Evolutionary conservation across 2,888 invertebrate genomes (phyloP), one percentile per base, ranked within the genome.

Genomic region (Carpatolechia fugitivella): DNA sequence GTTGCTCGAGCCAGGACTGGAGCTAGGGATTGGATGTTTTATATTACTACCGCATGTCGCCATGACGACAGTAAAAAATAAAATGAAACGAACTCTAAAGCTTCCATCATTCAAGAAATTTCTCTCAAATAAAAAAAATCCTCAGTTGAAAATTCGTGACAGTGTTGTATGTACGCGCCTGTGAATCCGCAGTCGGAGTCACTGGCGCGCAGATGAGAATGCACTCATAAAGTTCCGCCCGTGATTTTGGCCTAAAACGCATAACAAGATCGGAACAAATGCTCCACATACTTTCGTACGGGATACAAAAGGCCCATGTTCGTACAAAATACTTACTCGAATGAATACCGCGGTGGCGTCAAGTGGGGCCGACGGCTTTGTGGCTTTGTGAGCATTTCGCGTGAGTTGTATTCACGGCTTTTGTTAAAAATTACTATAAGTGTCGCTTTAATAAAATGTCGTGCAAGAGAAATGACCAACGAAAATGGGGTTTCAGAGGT

Each of bases 151-250:
- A 44, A n/a, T n/a, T 24, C 6, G 6, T 24, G 20, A 8, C 41
- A 20, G 7, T 41, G 11, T 13, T 44, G 6, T 4, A 4, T 24
- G 3, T 41, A 36, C 50, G 36, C 11, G 36, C 36, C 50, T 38
- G 36, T 18, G 36, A 8, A 10, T 57, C 59, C 52, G 58, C 62
- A 60, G 58, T 65, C 69, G 68, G 69, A 71, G 66, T 61, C 66
- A 70, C 69, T 70, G 70, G 69, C 70, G 68, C 66, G 68, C 67
- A 74, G 77, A 75, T 74, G 74, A 76, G 78, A 82, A 84, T 82
- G 82, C 76, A 78, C 79, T 69, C 79, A 79, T 82, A 83, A 83
- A 81, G 65, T 80, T 81, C 75, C 78, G 76, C 80, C 74, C 77
- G 79, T 80, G 78, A 76, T 74, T 85, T 82, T 79, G 77, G 72